phyloP scores from a whole-genome alignment of 2,888 invertebrate species.

The Lysandra bellargus region DNA sequence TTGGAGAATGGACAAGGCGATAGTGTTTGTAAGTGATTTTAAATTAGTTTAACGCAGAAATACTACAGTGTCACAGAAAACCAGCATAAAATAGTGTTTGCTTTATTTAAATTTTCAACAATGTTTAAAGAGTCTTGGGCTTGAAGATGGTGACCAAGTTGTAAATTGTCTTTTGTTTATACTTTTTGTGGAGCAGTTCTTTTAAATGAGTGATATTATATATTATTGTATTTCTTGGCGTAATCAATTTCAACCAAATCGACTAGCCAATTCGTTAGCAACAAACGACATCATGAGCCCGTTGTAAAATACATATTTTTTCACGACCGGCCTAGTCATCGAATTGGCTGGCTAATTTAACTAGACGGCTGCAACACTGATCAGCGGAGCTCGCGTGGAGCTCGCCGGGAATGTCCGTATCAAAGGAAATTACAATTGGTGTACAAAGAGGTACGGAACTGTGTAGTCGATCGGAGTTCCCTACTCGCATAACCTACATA shows the following conservation, averaged over 20 bases:
- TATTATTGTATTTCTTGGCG: no score
- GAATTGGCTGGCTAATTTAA: not conserved
- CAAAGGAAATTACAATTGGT: not conserved
- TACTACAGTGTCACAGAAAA: not conserved
- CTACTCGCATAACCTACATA: no score
- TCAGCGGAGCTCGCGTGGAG: not conserved
- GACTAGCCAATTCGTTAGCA: no score
- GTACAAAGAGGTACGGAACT: not conserved
- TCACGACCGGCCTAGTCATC: not conserved
- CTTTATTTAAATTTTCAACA: no score
- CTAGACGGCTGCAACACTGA: not conserved
- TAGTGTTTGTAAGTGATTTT: constrained; percentile 6
- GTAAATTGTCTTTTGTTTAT: no score
- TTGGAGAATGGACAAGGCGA: not conserved
- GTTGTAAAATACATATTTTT: not conserved
- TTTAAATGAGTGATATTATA: no score
- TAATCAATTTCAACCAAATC: no score
- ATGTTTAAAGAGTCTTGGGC: not conserved
- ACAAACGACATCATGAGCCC: no score
- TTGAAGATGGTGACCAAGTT: no score
- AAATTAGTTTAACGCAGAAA: not conserved
- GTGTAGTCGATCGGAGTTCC: not conserved
- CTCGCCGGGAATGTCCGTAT: not conserved
- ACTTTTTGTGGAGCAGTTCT: no score
- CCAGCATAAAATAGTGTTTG: not conserved